phyloP scores from a whole-genome alignment of 2,113 vertebrate species.

The Zeus faber region DNA sequence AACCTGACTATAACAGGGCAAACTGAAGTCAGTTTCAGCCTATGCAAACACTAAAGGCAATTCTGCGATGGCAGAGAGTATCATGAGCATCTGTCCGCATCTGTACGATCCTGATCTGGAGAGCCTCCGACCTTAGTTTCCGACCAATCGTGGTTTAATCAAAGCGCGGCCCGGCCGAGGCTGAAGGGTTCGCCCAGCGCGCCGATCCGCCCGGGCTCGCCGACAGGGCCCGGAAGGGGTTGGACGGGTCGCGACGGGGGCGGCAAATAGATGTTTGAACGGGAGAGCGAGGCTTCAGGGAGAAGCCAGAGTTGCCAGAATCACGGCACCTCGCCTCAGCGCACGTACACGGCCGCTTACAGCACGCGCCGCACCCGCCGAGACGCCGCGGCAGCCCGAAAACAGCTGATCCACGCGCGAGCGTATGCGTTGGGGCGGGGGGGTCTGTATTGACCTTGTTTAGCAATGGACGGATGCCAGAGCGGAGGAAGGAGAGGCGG shows the following conservation, averaged over 20 bases:
- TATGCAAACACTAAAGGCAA: too few relatives aligned
- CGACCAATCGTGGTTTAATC: too few relatives aligned
- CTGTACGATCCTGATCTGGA: too few relatives aligned
- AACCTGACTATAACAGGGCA: not conserved
- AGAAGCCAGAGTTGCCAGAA: conserved; percentile 57
- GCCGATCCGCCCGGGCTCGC: conserved; percentile 29
- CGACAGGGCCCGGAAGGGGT: conserved; percentile 45
- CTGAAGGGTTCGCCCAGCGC: too few relatives aligned
- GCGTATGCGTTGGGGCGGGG: too few relatives aligned
- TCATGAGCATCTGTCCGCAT: too few relatives aligned
- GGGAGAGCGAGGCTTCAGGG: conserved; percentile 55
- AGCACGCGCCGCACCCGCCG: not conserved
- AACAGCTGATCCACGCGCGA: too few relatives aligned
- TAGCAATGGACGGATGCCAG: too few relatives aligned
- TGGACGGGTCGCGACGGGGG: conserved; percentile 54
- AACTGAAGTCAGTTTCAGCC: too few relatives aligned
- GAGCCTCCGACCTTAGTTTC: too few relatives aligned
- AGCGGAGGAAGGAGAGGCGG: conserved; percentile 4
- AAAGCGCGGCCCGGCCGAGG: not conserved
- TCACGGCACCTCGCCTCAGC: conserved; percentile 45
- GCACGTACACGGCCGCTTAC: conserved; percentile 7
- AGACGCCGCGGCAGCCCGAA: conserved; percentile 9
- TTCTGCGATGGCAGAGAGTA: too few relatives aligned
- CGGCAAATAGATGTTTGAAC: conserved; percentile 67
- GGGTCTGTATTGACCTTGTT: too few relatives aligned